Conservation (phyloP, 2,797 vertebrate genomes). For the Hoplostethus mediterraneus region DNA sequence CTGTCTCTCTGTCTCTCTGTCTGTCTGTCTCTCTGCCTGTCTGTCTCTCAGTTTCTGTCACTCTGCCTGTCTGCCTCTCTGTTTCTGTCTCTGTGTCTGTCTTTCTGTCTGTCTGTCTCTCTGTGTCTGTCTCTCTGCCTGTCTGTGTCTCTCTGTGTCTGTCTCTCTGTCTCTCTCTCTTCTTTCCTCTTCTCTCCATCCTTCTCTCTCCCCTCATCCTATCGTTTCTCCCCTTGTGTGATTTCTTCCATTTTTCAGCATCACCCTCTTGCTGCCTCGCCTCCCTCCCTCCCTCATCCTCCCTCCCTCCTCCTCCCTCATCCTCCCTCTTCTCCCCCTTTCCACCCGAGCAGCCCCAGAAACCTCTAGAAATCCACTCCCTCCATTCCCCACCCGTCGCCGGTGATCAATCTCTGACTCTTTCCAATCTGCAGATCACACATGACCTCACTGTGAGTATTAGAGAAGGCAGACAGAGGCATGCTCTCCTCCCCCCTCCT, state of each 20-base stretch:
- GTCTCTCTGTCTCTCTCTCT: too few species aligned
- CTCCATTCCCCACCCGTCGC: constrained; percentile 64
- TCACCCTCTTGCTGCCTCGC: constrained; percentile 8
- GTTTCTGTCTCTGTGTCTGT: too few species aligned
- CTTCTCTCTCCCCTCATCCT: not conserved
- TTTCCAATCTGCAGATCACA: constrained; percentile 41
- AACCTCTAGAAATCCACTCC: constrained; percentile 62
- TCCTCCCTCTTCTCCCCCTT: not conserved
- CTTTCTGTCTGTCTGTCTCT: too few species aligned
- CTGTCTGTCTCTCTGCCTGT: too few species aligned
- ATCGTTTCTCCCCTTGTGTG: not conserved
- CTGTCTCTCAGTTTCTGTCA: too few species aligned
- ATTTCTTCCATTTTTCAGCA: constrained; percentile 47
- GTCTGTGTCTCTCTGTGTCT: not conserved
- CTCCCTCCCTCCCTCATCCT: not conserved
- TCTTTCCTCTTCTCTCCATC: not conserved
- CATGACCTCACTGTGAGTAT: constrained; percentile 25
- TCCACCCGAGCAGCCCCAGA: constrained; percentile 30
- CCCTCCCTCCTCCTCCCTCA: not conserved
- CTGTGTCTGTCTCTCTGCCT: not conserved
- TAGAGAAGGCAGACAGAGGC: constrained; percentile 32
- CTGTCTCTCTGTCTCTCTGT: not conserved
- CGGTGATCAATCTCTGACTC: constrained; percentile 61
- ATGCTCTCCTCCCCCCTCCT: constrained; percentile 1
- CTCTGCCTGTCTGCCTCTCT: not conserved